These are phyloP conservation scores for Callocephalon fimbriatum DNA, from an alignment of 2,113 vertebrate genomes.

Conservation along the genomic window DNA sequence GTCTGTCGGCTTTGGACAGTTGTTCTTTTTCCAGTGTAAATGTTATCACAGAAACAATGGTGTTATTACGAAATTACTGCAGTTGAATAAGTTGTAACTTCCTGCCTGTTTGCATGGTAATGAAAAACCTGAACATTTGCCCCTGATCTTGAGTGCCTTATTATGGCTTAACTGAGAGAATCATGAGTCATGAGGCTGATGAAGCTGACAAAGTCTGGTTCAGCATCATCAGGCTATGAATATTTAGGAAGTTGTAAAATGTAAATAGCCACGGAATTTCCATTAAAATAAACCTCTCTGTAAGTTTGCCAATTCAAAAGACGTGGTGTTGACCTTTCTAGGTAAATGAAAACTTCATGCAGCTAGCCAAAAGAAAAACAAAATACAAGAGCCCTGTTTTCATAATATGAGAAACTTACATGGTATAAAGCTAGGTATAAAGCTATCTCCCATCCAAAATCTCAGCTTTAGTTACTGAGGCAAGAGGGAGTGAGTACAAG, in stretches of 20 bases:
- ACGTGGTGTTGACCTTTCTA: not conserved
- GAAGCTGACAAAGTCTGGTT: not conserved
- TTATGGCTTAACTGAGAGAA: not conserved
- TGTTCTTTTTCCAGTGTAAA: not conserved
- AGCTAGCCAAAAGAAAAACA: not conserved
- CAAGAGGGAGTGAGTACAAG: not conserved
- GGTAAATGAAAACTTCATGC: not conserved
- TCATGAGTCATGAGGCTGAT: not conserved
- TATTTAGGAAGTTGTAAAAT: not conserved
- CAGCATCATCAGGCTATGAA: not conserved
- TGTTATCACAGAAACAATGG: not conserved
- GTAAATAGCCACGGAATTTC: not conserved
- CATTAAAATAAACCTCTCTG: not conserved
- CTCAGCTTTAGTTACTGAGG: accelerated
- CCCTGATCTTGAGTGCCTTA: not conserved
- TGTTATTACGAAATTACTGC: not conserved
- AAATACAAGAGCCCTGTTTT: not conserved
- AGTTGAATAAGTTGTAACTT: not conserved
- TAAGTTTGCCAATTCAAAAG: not conserved
- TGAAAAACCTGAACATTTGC: not conserved
- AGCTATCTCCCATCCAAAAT: not conserved
- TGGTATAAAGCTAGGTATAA: not conserved
- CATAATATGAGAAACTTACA: accelerated
- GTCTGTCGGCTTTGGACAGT: not conserved
- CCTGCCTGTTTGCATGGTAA: not conserved